phyloP scores from a whole-genome alignment of 2,888 invertebrate genomes.

The Parnassius mnemosyne region DNA sequence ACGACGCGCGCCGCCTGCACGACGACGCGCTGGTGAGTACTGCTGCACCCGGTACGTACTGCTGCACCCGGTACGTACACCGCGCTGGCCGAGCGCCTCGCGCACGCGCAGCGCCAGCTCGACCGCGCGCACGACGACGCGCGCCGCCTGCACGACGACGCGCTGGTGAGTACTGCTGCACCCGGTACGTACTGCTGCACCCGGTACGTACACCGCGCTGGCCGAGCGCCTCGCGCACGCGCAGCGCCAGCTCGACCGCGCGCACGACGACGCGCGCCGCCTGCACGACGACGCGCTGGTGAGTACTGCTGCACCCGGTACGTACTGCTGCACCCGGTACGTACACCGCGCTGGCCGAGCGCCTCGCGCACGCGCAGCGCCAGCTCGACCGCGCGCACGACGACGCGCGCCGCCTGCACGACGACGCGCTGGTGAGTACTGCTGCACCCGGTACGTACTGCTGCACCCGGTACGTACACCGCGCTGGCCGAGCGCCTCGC shows the following conservation, averaged over 20 bases:
- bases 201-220: conserved; percentile 65
- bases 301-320: conserved; percentile 64
- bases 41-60: conserved; percentile 54
- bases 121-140: conserved; percentile 53
- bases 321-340: too few relatives aligned
- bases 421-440: too few relatives aligned
- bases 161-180: conserved; percentile 67
- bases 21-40: conserved; percentile 61
- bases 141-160: conserved; percentile 60
- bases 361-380: too few relatives aligned
- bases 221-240: conserved; percentile 70
- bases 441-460: too few relatives aligned
- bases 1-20: conserved; percentile 51
- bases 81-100: conserved; percentile 72
- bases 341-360: too few relatives aligned
- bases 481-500: conserved; percentile 85
- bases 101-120: conserved; percentile 56
- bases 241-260: conserved; percentile 69
- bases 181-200: conserved; percentile 56
- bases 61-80: conserved; percentile 48
- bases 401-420: too few relatives aligned
- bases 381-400: too few relatives aligned
- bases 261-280: conserved; percentile 59
- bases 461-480: conserved; percentile 17
- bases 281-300: conserved; percentile 72